These are phyloP conservation scores for Eurosta solidaginis DNA, from an alignment of 1,140 invertebrate species.

Conservation along the genomic window DNA sequence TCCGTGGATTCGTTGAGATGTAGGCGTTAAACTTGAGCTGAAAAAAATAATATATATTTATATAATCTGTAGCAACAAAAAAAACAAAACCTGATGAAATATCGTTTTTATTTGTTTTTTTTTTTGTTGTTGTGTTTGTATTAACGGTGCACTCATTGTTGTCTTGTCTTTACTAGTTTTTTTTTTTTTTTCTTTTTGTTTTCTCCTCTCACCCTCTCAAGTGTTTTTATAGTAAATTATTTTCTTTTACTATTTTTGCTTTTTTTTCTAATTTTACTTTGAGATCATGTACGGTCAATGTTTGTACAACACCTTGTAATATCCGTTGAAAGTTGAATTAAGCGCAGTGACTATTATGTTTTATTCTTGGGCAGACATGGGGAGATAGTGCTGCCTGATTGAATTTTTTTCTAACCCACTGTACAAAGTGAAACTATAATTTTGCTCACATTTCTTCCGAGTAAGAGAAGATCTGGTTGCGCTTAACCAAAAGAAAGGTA, in stretches of 20 bases:
- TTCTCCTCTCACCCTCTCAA: background rate
- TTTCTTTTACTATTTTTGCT: background rate
- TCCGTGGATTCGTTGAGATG: too few relatives aligned
- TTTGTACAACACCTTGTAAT: slow-evolving; percentile 58
- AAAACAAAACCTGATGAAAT: slow-evolving; percentile 22
- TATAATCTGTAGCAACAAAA: background rate
- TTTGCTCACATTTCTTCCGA: too few relatives aligned
- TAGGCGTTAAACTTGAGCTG: background rate
- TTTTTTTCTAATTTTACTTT: slow-evolving; percentile 35
- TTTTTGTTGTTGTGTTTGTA: background rate
- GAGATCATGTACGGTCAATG: slow-evolving; percentile 58
- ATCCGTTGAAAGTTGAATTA: slow-evolving; percentile 46
- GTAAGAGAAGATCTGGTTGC: too few relatives aligned
- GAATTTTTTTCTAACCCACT: too few relatives aligned
- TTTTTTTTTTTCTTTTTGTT: background rate
- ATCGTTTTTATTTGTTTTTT: background rate
- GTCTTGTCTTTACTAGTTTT: background rate
- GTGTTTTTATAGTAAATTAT: background rate
- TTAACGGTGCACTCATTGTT: background rate
- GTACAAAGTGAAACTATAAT: too few relatives aligned
- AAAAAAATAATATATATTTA: background rate
- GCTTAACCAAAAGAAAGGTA: too few relatives aligned
- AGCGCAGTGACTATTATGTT: slow-evolving; percentile 40
- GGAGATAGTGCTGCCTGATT: background rate
- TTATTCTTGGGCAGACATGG: background rate